phyloP scores from a whole-genome alignment of 2,888 invertebrate species.

The Gymnoscelis rufifasciata region DNA sequence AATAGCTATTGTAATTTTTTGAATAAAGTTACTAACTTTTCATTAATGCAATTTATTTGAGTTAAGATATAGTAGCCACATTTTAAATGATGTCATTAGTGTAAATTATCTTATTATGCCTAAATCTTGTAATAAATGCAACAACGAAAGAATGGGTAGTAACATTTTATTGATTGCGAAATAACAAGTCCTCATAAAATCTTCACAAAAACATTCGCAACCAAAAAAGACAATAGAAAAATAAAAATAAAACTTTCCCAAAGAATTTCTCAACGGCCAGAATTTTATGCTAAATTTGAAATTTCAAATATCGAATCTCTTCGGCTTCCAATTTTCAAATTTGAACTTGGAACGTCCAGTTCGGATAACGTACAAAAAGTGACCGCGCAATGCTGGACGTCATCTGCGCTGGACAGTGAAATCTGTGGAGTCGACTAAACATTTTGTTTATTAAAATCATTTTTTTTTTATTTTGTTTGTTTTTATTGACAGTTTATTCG shows the following conservation, averaged over 20 bases:
- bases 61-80: no score
- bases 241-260: conserved; percentile 20
- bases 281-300: conserved; percentile 66
- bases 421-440: conserved; percentile 34
- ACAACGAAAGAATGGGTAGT: neutral
- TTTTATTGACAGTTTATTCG: no score
- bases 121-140: no score
- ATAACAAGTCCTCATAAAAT: conserved; percentile 3
- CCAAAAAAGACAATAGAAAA: conserved; percentile 15
- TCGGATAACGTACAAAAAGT: conserved; percentile 75
- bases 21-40: no score
- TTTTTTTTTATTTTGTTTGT: no score
- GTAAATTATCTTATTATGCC: no score
- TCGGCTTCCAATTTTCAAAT: conserved; percentile 76
- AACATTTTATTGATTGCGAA: neutral
- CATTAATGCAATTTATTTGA: no score
- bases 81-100: no score
- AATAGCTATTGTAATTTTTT: no score
- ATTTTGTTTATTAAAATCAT: no score
- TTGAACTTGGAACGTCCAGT: conserved; percentile 79
- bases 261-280: conserved; percentile 37
- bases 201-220: conserved; percentile 1
- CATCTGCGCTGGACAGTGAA: conserved; percentile 56
- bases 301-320: conserved; percentile 72
- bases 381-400: conserved; percentile 71